A percentile compares a stretch with the other conserved stretches of the same genome.
Conservation (phyloP, 2,797 vertebrate species). For the Microchirus variegatus region DNA sequence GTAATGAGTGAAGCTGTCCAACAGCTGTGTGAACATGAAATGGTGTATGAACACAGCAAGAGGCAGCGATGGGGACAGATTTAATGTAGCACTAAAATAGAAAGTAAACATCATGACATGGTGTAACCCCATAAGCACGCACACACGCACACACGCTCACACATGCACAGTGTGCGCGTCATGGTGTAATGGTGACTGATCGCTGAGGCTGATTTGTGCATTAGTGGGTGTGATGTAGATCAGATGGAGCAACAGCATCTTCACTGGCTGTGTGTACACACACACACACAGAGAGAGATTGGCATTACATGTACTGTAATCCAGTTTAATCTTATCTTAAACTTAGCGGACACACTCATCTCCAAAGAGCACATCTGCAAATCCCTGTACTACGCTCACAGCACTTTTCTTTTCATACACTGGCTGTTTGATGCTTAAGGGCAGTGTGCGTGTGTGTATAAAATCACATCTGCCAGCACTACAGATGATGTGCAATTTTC, state of each 20-base stretch:
- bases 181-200: slow-evolving; percentile 51
- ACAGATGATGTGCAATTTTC: slow-evolving; percentile 92
- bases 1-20: slow-evolving; percentile 35
- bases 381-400: slow-evolving; percentile 61
- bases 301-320: slow-evolving; percentile 62
- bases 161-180: slow-evolving; percentile 1
- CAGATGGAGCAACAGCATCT: slow-evolving; percentile 35
- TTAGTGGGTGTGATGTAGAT: slow-evolving; percentile 47
- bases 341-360: slow-evolving; percentile 49
- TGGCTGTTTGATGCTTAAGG: slow-evolving; percentile 69
- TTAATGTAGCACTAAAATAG: slow-evolving; percentile 26
- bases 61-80: slow-evolving; percentile 14
- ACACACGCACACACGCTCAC: slow-evolving; percentile 9
- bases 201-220: slow-evolving; percentile 30
- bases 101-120: slow-evolving; percentile 18
- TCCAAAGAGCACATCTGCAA: slow-evolving; percentile 65
- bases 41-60: slow-evolving; percentile 39
- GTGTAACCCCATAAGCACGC: neutral
- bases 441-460: slow-evolving; percentile 60
- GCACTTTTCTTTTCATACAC: slow-evolving; percentile 63
- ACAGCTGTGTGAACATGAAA: slow-evolving; percentile 36
- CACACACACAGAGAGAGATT: slow-evolving; percentile 17
- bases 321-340: slow-evolving; percentile 59
- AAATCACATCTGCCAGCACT: slow-evolving; percentile 80
- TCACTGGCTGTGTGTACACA: slow-evolving; percentile 23